Evolutionary conservation across 2,113 vertebrate species (phyloP).

Genomic region (Arvicanthis niloticus): DNA sequence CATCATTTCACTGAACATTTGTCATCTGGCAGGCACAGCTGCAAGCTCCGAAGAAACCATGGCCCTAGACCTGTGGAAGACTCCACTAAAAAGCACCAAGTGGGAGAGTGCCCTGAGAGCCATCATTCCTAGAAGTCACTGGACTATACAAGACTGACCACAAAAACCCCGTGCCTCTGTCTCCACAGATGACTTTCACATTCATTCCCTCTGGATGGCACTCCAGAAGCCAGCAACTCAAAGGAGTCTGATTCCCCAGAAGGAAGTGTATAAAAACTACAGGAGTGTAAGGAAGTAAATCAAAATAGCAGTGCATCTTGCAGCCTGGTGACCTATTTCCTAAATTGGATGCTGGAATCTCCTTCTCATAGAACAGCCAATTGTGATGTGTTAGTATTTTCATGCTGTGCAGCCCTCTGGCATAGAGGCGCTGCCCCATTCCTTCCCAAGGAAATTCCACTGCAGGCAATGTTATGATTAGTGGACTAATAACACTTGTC

Average conservation of each 20-base stretch:
- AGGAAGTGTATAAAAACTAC: constrained; percentile 61
- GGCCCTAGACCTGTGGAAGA: constrained; percentile 1
- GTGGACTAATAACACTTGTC: constrained; percentile 84
- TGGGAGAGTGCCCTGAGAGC: constrained; percentile 1
- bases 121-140: constrained; percentile 13
- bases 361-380: constrained; percentile 79
- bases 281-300: constrained; percentile 74
- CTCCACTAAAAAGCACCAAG: background rate
- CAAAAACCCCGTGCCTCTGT: background rate
- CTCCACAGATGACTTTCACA: background rate
- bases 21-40: constrained; percentile 74
- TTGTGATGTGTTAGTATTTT: constrained; percentile 81
- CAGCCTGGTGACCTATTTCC: constrained; percentile 81
- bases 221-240: constrained; percentile 32
- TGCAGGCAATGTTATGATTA: constrained; percentile 84
- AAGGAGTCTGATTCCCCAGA: constrained; percentile 52
- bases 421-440: constrained; percentile 81
- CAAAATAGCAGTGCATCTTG: constrained; percentile 76
- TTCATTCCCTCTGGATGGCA: constrained; percentile 34
- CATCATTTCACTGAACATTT: constrained; percentile 71
- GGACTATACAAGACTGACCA: background rate
- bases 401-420: constrained; percentile 76
- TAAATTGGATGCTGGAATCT: constrained; percentile 77
- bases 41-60: constrained; percentile 33
- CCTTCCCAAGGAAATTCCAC: constrained; percentile 85